These are phyloP conservation scores for Griposia aprilina DNA, from an alignment of 2,888 invertebrate genomes.

Conservation along the genomic window DNA sequence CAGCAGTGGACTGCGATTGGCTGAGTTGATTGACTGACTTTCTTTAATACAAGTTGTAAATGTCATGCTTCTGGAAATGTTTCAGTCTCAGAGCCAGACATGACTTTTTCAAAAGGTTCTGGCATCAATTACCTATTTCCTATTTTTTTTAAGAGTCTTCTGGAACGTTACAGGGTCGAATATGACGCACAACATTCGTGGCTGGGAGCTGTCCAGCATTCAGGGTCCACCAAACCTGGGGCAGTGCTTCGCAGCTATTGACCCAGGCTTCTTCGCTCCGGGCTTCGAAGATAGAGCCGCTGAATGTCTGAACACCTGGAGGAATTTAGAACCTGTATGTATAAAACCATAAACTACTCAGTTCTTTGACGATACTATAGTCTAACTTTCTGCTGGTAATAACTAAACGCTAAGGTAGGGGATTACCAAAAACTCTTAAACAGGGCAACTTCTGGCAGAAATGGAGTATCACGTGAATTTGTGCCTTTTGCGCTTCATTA, in stretches of 20 bases:
- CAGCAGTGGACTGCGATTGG: too few species aligned
- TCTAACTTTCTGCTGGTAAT: neutral
- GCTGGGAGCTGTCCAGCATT: constrained; percentile 92
- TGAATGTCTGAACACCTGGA: constrained; percentile 92
- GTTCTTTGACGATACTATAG: neutral
- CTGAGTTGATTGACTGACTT: too few species aligned
- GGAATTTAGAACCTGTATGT: constrained; percentile 92
- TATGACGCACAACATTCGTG: constrained; percentile 93
- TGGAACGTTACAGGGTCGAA: constrained; percentile 85
- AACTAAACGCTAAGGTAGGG: neutral
- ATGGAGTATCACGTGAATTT: neutral
- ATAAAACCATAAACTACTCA: neutral
- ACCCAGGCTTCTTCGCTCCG: constrained; percentile 95
- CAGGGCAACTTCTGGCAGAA: neutral
- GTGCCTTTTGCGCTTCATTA: neutral
- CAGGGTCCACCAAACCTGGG: constrained; percentile 93
- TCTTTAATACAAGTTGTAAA: neutral
- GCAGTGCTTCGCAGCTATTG: constrained; percentile 96
- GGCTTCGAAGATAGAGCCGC: constrained; percentile 94
- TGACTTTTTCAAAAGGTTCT: neutral
- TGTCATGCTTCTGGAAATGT: neutral
- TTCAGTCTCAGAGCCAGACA: neutral
- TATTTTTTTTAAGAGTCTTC: neutral
- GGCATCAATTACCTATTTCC: too few species aligned
- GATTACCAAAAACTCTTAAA: neutral